Conservation (phyloP, 2,797 vertebrate species). For the Chaunax sp. region DNA sequence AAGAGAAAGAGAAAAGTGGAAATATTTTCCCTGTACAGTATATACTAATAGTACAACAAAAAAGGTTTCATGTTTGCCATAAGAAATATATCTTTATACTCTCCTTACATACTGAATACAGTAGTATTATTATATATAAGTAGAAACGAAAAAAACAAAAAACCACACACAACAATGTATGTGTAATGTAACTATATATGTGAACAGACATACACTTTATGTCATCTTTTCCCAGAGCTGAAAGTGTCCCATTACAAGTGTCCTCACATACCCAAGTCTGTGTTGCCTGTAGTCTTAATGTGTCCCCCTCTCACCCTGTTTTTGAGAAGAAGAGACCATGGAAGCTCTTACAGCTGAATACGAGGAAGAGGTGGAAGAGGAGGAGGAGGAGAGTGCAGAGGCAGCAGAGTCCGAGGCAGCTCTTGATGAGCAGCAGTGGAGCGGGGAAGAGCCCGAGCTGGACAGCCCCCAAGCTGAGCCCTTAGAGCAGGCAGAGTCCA, state of each 20-base stretch:
- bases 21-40: not conserved
- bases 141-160: not conserved
- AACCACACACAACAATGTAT: constrained; percentile 45
- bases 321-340: constrained; percentile 92
- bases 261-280: constrained; percentile 86
- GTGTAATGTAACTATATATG: constrained; percentile 58
- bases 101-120: constrained; percentile 9
- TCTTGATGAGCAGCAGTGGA: constrained; percentile 91
- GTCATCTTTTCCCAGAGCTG: constrained; percentile 72
- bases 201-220: constrained; percentile 54
- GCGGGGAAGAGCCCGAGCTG: constrained; percentile 87
- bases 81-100: not conserved
- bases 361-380: constrained; percentile 85
- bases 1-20: not conserved
- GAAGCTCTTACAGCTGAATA: constrained; percentile 88
- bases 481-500: constrained; percentile 83
- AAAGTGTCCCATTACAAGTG: constrained; percentile 80
- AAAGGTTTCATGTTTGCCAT: not conserved
- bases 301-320: constrained; percentile 91
- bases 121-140: no score
- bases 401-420: constrained; percentile 83
- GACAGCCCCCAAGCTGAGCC: constrained; percentile 83
- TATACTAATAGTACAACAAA: not conserved
- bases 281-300: constrained; percentile 91
- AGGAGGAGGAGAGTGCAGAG: constrained; percentile 85